Evolutionary conservation across 2,797 vertebrate species (phyloP), one percentile per base, ranked within the genome.

Genomic region (Oreonectes daqikongensis): DNA sequence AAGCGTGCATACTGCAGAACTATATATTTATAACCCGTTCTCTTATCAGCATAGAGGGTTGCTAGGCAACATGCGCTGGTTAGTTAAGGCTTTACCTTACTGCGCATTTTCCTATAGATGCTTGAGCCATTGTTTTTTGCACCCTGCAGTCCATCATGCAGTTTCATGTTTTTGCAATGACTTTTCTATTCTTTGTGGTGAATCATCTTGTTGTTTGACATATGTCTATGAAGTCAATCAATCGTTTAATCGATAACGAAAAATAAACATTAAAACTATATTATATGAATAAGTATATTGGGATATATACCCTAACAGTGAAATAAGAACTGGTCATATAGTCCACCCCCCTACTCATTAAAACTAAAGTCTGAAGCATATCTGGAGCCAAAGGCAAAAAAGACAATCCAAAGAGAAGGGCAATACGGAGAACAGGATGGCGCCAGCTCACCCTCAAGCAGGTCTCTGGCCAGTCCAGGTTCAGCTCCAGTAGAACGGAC

Each of bases 401-500:
- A 10, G 6, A 48, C 14, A 53, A 70, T 32, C 50, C 30, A 14
- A 7, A 24, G 14, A 17, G n/a, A 46, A 18, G 24, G 55, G 69
- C 46, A 48, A 44, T 44, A 44, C 14, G 42, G 12, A 18, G n/a
- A 35, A 48, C 50, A 60, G 60, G 9, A 46, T 22, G 24, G 63
- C 55, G 40, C 30, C 4, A 3, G 61, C 89, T 91, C 85, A 98
- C 97, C 97, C 92, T 98, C 97, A 0, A 98, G 93, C 83, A 98
- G 92, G 84, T 99, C 97, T 88, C 96, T 93, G 83, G 96, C 96
- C 92, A 98, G 90, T 77, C 97, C 97, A 0, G 97, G 97, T 91
- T 99, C 97, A 71, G 96, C 96, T 91, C 96, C 97, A 40, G 97
- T 98, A 52, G 97, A 97, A 94, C 95, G 95, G 85, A 99, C 96